Evolutionary conservation across 2,888 invertebrate species (phyloP), one percentile per base, ranked within the genome.

Genomic region (Ormyrus nitidulus): DNA sequence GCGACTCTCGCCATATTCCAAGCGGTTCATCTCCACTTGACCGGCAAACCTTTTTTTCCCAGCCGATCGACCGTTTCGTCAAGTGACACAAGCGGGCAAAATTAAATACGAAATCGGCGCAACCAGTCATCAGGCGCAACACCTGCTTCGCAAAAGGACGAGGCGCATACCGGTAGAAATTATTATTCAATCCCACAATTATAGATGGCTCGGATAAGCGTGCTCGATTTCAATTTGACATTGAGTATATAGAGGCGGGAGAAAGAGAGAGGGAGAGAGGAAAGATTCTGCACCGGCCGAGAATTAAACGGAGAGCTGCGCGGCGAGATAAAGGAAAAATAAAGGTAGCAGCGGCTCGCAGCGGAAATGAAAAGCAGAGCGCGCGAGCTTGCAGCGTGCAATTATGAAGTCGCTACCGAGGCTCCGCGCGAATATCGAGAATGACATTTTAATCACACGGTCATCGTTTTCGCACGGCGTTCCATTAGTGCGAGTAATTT

Each of bases 381-480:
- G 19, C n/a, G 65, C 8, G 69, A 44, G 64, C n/a, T 48, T 6
- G 46, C n/a, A 46, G 56, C 19, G 0, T 56, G 62, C 54, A 72
- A 77, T 72, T 72, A 72, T 58, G 54, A 58, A 79, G 65, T 64
- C 51, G 54, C 75, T 53, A 54, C 56, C 75, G 68, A 54, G 34
- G 19, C 13, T 8, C 10, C 44, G 34, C 11, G 11, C 7, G 13
- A 8, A 4, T 34, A 6, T 73, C 76, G 77, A 11, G 58, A 82
- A 78, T 81, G 74, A 82, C 80, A 80, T 80, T 82, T 85, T 85
- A 86, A 86, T 87, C 86, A 84, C 83, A 84, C 85, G 86, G 86
- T 85, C 87, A 86, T 87, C 86, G 85, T 86, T 86, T 87, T 86
- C 86, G 84, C 87, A 85, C 86, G 86, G 84, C 80, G 84, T 84